Evolutionary conservation across 2,113 vertebrate genomes (phyloP), one percentile per base, ranked within the genome.

Genomic region (Papio anubis): DNA sequence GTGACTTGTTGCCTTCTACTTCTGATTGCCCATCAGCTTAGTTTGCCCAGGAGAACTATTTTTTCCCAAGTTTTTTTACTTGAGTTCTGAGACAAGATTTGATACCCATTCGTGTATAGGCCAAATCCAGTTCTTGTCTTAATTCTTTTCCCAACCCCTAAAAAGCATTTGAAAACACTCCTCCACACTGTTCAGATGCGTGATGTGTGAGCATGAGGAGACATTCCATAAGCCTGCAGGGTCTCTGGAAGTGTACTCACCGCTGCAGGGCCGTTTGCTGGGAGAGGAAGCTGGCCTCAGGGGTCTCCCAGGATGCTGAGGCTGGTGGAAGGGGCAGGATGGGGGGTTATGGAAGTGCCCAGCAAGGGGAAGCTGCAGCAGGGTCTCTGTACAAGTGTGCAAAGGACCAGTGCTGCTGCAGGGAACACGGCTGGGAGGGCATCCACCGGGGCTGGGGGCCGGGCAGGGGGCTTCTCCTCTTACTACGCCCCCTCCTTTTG

Each of bases 161-260:
- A 17, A 55, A 43, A 52, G 30, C 30, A 14, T 66, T 55, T 50
- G 0, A 6, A 8, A 25, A 3, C 10, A 3, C 5, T 20, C 40
- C 45, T 59, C 13, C 14, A 10, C 13, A 4, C 38, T 2, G 6
- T 73, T 3, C 7, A 8, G 48, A 40, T 50, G 18, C 7, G 9
- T 0, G 2, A 66, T 23, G 17, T 27, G 43, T 25, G 48, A 43
- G 45, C 2, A 12, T 8, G 0, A 8, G 1, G 9, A 18, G 3
- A 32, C 7, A 1, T 23, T 32, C 61, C 17, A 0, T 7, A 3
- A 27, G 35, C 1, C 1, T 9, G 5, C 8, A 0, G 16, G 18
- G 32, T 64, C 84, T 12, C 38, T 27, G 25, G 13, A 4, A 13
- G 20, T 25, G 21, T 5, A 7, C 12, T n/a, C 38, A 0, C 16